A percentile compares a stretch with the other conserved stretches of the same genome.
These are phyloP conservation scores for Meles meles DNA, from an alignment of 2,113 vertebrate genomes.

Conservation along the genomic window DNA sequence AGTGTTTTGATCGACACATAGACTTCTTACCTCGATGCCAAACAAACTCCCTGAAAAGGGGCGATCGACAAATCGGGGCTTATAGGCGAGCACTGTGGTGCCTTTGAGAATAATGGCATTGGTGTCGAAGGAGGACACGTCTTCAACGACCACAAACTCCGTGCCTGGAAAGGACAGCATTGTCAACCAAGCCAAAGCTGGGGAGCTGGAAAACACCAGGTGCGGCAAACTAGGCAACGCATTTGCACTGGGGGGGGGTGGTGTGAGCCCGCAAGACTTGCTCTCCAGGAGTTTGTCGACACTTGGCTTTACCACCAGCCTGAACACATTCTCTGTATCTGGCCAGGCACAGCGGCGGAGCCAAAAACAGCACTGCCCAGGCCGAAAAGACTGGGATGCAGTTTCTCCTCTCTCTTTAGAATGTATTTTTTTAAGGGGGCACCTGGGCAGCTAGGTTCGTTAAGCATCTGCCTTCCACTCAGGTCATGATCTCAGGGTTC, in stretches of 20 bases:
- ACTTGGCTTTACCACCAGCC: neutral
- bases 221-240: neutral
- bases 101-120: conserved; percentile 96
- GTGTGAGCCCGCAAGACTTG: neutral
- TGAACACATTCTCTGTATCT: neutral
- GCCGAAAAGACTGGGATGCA: neutral
- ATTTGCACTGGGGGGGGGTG: too few relatives aligned
- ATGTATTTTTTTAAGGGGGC: neutral
- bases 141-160: conserved; percentile 98
- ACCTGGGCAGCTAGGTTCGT: too few relatives aligned
- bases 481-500: too few relatives aligned
- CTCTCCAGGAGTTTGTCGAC: neutral
- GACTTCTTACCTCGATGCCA: conserved; percentile 91
- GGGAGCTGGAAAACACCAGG: neutral
- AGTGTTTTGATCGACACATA: neutral
- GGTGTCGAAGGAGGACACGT: conserved; percentile 92
- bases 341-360: neutral
- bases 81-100: conserved; percentile 98
- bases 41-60: conserved; percentile 97
- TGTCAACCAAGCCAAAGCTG: neutral
- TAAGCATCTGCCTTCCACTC: too few relatives aligned
- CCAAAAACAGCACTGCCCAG: neutral
- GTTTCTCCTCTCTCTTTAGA: neutral
- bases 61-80: conserved; percentile 92
- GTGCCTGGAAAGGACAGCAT: conserved; percentile 86